A percentile compares a stretch with the other conserved stretches of the same genome.
Conservation (phyloP, 2,113 vertebrate genomes). For the Plestiodon gilberti region DNA sequence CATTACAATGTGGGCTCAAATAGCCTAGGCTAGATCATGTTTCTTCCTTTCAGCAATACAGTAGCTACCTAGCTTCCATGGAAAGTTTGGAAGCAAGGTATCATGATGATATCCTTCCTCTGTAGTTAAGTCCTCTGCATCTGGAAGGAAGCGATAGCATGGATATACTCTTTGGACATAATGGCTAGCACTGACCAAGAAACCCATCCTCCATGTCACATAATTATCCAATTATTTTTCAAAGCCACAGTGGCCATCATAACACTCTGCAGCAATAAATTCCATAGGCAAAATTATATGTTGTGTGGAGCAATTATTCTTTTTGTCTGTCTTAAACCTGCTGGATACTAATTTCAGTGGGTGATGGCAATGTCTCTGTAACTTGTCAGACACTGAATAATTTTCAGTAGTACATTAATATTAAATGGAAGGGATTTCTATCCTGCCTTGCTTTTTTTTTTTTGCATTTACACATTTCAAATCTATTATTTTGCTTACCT, state of each 20-base stretch:
- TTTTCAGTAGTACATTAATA: neutral
- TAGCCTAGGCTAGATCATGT: neutral
- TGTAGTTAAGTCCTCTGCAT: neutral
- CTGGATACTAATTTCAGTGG: neutral
- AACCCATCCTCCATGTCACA: neutral
- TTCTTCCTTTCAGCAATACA: neutral
- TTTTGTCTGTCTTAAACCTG: neutral
- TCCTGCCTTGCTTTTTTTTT: neutral
- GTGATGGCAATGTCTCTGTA: neutral
- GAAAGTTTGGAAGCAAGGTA: neutral
- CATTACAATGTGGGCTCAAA: neutral
- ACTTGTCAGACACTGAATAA: neutral
- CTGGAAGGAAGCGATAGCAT: neutral
- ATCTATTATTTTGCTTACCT: neutral
- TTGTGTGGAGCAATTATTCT: neutral
- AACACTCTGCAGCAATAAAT: neutral
- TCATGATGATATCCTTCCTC: neutral
- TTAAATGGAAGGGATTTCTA: neutral
- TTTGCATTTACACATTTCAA: neutral
- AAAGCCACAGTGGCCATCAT: neutral
- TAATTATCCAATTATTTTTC: conserved; percentile 9
- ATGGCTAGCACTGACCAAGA: neutral
- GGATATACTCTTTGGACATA: neutral
- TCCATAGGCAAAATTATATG: neutral
- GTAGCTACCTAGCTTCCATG: neutral